Conservation (phyloP, 1,140 invertebrate species). For the Drosophila ironensis region DNA sequence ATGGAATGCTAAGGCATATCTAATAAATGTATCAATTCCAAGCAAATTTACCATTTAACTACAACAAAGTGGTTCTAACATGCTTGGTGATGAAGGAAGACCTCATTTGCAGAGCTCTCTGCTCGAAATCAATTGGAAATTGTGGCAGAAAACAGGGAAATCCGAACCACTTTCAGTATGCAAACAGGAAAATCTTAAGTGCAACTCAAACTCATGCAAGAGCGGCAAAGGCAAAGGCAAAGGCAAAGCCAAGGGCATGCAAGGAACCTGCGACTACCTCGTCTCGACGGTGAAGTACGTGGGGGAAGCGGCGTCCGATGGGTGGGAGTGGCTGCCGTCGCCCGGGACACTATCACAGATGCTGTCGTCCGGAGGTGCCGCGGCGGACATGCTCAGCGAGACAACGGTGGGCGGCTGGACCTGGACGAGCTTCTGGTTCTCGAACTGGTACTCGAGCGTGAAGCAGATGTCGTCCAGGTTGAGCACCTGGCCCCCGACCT, state of each 20-base stretch:
- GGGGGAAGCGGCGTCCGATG: slow-evolving; percentile 36
- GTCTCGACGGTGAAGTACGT: slow-evolving; percentile 69
- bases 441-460: slow-evolving; percentile 73
- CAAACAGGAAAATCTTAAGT: not conserved
- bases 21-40: too few relatives aligned
- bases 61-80: too few relatives aligned
- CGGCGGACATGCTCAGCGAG: slow-evolving; percentile 52
- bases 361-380: slow-evolving; percentile 12
- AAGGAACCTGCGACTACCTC: slow-evolving; percentile 50
- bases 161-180: too few relatives aligned
- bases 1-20: too few relatives aligned
- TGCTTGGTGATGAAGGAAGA: too few relatives aligned
- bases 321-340: not conserved
- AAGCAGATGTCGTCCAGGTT: slow-evolving; percentile 76
- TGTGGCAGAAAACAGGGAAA: too few relatives aligned
- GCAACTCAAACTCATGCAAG: slow-evolving; percentile 14
- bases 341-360: slow-evolving; percentile 41
- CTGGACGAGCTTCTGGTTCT: slow-evolving; percentile 77
- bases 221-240: too few relatives aligned
- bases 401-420: slow-evolving; percentile 75
- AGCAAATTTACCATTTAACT: too few relatives aligned
- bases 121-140: too few relatives aligned
- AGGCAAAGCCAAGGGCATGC: not conserved
- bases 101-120: too few relatives aligned
- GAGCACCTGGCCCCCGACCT: slow-evolving; percentile 34